These are phyloP conservation scores for Oreochromis niloticus DNA, from an alignment of 2,113 vertebrate species.

Conservation along the genomic window DNA sequence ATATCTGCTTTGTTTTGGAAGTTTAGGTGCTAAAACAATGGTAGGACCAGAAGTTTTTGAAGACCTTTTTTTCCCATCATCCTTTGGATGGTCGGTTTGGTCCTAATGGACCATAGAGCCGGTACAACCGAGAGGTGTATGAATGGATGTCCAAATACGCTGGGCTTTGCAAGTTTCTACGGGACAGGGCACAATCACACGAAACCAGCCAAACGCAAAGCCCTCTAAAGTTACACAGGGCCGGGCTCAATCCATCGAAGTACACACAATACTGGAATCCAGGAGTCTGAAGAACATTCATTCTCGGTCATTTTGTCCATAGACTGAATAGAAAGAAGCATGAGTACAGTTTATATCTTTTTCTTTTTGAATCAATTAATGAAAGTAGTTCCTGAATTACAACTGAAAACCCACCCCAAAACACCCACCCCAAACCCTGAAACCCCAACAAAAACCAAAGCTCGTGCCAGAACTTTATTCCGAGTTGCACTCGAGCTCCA, in stretches of 20 bases:
- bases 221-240: slow-evolving; percentile 54
- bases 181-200: slow-evolving; percentile 46
- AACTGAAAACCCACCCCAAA: slow-evolving; percentile 19
- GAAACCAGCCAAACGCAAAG: slow-evolving; percentile 45
- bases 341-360: slow-evolving; percentile 47
- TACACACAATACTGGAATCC: slow-evolving; percentile 52
- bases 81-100: neutral
- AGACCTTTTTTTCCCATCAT: neutral
- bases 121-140: neutral
- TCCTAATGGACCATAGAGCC: neutral
- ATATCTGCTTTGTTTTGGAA: neutral
- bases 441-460: slow-evolving; percentile 11
- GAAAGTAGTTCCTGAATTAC: slow-evolving; percentile 61
- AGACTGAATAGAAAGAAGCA: slow-evolving; percentile 59
- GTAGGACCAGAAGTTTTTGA: neutral
- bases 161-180: slow-evolving; percentile 22
- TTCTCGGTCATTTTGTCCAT: slow-evolving; percentile 58
- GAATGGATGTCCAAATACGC: neutral
- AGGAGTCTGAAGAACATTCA: slow-evolving; percentile 59
- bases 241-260: slow-evolving; percentile 47
- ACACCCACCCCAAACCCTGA: neutral
- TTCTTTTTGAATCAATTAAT: slow-evolving; percentile 50
- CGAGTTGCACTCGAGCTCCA: slow-evolving; percentile 53
- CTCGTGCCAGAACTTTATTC: slow-evolving; percentile 18
- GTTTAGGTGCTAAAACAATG: neutral